Conservation (phyloP, 37 sponge, comb jelly and placozoan species). For the Oscarella lobularis region DNA sequence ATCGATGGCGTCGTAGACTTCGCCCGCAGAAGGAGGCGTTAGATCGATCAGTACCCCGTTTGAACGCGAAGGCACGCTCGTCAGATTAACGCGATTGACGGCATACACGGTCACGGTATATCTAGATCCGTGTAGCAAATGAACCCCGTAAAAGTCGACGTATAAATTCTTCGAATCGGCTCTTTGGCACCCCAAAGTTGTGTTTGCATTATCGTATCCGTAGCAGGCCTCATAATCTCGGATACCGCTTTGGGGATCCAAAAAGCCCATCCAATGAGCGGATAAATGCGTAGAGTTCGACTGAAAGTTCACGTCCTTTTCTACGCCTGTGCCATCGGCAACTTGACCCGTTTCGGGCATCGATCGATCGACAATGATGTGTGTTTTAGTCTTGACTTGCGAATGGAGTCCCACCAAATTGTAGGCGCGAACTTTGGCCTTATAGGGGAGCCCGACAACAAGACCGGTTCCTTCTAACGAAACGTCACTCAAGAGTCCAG, state of each 20-base stretch:
- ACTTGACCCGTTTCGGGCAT: neutral
- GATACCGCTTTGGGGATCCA: neutral
- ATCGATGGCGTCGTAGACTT: neutral
- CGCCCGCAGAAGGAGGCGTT: neutral
- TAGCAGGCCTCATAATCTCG: neutral
- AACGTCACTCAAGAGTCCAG: neutral
- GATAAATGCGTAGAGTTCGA: neutral
- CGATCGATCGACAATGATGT: neutral
- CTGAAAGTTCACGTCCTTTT: conserved; percentile 2
- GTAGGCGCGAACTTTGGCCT: neutral
- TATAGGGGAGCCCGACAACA: neutral
- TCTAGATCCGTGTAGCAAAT: neutral
- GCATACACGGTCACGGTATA: neutral
- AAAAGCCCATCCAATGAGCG: neutral
- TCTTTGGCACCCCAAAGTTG: neutral
- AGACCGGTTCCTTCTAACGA: neutral
- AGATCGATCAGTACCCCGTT: conserved; percentile 2
- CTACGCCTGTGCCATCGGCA: neutral
- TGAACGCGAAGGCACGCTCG: neutral
- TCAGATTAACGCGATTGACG: neutral
- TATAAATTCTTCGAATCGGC: neutral
- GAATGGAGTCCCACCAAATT: neutral
- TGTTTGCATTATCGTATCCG: neutral
- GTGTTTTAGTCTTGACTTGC: neutral
- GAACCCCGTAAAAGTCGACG: neutral